Percentiles rank a stretch among this genome's conserved stretches.
These are phyloP conservation scores for Lepas anatifera DNA, from an alignment of 2,888 invertebrate species.

Conservation along the genomic window DNA sequence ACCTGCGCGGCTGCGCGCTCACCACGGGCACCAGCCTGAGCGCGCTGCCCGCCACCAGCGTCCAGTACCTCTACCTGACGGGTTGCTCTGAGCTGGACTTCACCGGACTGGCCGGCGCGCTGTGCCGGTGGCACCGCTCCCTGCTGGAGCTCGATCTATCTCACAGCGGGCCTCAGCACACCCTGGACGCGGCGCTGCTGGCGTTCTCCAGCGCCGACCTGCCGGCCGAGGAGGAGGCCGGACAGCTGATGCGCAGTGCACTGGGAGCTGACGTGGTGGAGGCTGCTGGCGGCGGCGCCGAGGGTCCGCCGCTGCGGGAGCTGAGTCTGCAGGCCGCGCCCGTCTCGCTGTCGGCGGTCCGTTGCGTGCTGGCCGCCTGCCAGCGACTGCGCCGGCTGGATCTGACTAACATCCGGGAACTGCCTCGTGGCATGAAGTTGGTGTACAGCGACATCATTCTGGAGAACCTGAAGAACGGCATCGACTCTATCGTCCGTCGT, in stretches of 20 bases:
- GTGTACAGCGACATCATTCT: constrained; percentile 47
- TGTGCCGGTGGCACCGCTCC: constrained; percentile 76
- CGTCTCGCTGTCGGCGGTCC: constrained; percentile 63
- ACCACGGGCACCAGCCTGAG: constrained; percentile 67
- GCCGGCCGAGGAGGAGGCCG: background rate
- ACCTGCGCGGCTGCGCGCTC: constrained; percentile 65
- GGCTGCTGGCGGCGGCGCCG: background rate
- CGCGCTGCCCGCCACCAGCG: constrained; percentile 68
- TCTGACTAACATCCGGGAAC: constrained; percentile 68
- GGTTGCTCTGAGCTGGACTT: constrained; percentile 54
- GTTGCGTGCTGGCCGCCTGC: constrained; percentile 58
- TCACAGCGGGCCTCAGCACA: constrained; percentile 64
- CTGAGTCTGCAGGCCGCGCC: constrained; percentile 72
- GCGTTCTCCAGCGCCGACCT: constrained; percentile 54
- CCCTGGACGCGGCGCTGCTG: constrained; percentile 59
- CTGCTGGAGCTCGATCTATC: constrained; percentile 71
- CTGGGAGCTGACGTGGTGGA: too few relatives aligned
- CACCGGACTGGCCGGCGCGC: constrained; percentile 53
- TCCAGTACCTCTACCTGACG: constrained; percentile 72
- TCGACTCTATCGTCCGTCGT: too few relatives aligned
- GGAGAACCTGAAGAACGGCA: too few relatives aligned
- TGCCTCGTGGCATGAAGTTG: constrained; percentile 74
- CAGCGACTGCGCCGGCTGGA: constrained; percentile 59
- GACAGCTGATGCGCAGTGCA: constrained; percentile 43
- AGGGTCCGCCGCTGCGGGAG: constrained; percentile 42